Evolutionary conservation across 2,888 invertebrate genomes (phyloP).

Genomic region (Drosophila leonis): DNA sequence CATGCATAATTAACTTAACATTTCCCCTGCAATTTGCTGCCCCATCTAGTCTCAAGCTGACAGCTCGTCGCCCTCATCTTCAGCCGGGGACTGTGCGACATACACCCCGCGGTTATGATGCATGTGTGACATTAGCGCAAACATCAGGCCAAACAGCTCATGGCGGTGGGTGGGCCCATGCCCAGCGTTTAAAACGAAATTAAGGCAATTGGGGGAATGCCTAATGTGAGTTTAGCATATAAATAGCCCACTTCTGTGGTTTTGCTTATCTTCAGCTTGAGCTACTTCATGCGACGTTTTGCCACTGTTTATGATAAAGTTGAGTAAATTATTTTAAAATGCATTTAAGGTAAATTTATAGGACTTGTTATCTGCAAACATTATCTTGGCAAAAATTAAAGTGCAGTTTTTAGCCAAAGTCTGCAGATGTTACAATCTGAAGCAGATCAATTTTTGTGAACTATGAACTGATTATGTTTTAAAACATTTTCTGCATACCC

Average conservation of each 20-base stretch:
- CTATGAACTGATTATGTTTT: not conserved
- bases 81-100: constrained; percentile 6
- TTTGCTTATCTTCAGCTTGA: constrained; percentile 21
- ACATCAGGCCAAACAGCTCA: constrained; percentile 48
- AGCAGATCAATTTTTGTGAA: not conserved
- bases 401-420: too few species aligned
- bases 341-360: not conserved
- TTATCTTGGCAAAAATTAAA: not conserved
- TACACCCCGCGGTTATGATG: constrained; percentile 52
- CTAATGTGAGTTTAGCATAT: constrained; percentile 16
- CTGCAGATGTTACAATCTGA: too few species aligned
- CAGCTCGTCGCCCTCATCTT: constrained; percentile 1
- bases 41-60: constrained; percentile 1
- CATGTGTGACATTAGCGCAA: constrained; percentile 67
- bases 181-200: constrained; percentile 33
- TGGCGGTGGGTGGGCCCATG: constrained; percentile 40
- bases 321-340: not conserved
- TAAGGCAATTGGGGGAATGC: constrained; percentile 32
- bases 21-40: constrained; percentile 25
- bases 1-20: constrained; percentile 71
- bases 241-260: constrained; percentile 27
- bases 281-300: not conserved
- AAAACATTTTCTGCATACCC: not conserved
- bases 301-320: not conserved
- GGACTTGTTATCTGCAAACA: not conserved